Evolutionary conservation across 2,888 invertebrate species (phyloP).

Genomic region (Phragmatobia fuliginosa): DNA sequence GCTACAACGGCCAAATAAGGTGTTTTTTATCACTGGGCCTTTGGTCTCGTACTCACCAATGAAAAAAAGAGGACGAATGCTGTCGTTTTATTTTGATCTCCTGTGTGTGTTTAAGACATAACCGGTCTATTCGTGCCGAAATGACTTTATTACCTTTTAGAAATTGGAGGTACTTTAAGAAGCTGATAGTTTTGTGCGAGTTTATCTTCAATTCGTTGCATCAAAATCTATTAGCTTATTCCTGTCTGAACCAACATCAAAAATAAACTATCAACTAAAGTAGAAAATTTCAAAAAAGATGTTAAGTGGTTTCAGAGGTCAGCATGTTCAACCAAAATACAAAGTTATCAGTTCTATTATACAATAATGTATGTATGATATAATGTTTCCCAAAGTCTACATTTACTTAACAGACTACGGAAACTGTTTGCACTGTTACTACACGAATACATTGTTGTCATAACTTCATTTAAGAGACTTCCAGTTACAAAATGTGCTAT

Average conservation of each 20-base stretch:
- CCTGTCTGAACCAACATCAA: background rate
- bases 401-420: conserved; percentile 8
- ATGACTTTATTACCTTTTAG: too few species aligned
- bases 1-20: too few species aligned
- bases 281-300: background rate
- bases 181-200: background rate
- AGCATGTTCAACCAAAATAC: background rate
- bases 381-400: background rate
- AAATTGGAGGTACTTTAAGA: too few species aligned
- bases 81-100: too few species aligned
- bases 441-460: conserved; percentile 9
- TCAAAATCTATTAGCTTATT: background rate
- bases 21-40: too few species aligned
- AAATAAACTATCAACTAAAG: background rate
- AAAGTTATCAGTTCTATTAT: background rate
- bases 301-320: background rate
- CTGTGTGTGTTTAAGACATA: too few species aligned
- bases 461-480: conserved; percentile 45
- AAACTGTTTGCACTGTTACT: conserved; percentile 1
- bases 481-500: conserved; percentile 52
- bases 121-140: too few species aligned
- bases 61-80: too few species aligned
- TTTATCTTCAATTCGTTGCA: background rate
- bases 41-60: too few species aligned
- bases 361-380: background rate